phyloP scores from a whole-genome alignment of 2,797 vertebrate species.

The Argyrosomus regius region DNA sequence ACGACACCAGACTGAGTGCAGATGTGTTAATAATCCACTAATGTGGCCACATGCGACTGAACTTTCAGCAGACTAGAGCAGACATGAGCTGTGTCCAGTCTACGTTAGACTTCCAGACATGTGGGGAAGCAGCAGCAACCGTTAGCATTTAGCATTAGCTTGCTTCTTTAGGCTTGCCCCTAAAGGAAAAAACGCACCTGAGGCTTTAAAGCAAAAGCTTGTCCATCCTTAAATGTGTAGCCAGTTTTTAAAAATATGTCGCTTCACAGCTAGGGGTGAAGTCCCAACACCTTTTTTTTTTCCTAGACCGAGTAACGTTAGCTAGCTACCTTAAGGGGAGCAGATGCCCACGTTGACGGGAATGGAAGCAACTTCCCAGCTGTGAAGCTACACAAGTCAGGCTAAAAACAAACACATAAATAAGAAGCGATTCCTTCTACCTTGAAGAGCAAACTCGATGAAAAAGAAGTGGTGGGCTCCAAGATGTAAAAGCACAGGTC shows the following conservation, averaged over 20 bases:
- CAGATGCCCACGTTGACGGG: slow-evolving; percentile 73
- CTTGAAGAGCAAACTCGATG: slow-evolving; percentile 30
- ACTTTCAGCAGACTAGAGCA: slow-evolving; percentile 2
- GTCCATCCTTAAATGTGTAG: rapidly evolving
- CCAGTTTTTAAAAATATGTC: rapidly evolving
- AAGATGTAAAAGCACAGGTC: slow-evolving; percentile 17
- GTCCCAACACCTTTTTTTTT: background rate
- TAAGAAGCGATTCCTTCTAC: slow-evolving; percentile 3
- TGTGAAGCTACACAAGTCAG: slow-evolving; percentile 14
- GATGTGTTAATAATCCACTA: background rate
- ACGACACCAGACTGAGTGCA: rapidly evolving
- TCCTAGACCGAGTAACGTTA: background rate
- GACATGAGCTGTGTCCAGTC: background rate
- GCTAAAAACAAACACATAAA: background rate
- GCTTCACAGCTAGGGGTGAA: background rate
- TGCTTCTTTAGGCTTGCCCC: background rate
- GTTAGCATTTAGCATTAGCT: slow-evolving; percentile 79
- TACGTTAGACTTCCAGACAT: slow-evolving; percentile 56
- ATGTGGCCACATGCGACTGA: background rate
- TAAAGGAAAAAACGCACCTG: background rate
- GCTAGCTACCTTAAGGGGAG: slow-evolving; percentile 54
- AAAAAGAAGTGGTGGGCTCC: slow-evolving; percentile 23
- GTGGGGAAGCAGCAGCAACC: slow-evolving; percentile 53
- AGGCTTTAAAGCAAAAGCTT: background rate
- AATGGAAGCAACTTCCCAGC: slow-evolving; percentile 68